Evolutionary conservation across 2,888 invertebrate species (phyloP).

Genomic region (Branchipolynoe longqiensis): DNA sequence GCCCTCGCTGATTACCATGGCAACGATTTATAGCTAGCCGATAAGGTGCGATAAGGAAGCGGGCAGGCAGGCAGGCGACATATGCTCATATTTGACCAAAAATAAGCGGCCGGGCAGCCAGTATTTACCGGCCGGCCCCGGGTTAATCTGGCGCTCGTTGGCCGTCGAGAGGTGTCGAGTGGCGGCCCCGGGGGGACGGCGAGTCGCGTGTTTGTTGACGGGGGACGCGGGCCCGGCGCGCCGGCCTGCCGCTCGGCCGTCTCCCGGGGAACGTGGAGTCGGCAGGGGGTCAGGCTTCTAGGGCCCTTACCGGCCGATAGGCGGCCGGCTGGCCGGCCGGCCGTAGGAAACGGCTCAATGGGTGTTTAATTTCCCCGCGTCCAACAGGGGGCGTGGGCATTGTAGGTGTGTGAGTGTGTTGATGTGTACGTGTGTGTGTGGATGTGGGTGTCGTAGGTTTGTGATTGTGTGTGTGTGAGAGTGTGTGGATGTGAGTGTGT

Average conservation of each 20-base stretch:
- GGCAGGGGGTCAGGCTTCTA: slow-evolving; percentile 13
- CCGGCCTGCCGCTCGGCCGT: slow-evolving; percentile 45
- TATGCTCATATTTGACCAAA: slow-evolving; percentile 57
- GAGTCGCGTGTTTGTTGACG: slow-evolving; percentile 38
- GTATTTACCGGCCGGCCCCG: slow-evolving; percentile 21
- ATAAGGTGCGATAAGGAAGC: slow-evolving; percentile 39
- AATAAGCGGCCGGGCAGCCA: slow-evolving; percentile 30
- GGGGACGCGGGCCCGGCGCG: slow-evolving; percentile 49
- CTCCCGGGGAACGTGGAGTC: slow-evolving; percentile 36
- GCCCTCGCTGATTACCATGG: slow-evolving; percentile 46
- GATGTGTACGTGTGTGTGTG: no score
- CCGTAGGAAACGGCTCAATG: slow-evolving; percentile 32
- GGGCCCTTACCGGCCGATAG: no score
- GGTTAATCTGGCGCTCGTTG: slow-evolving; percentile 47
- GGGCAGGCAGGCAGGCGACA: slow-evolving; percentile 40
- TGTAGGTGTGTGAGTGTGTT: no score
- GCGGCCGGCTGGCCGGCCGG: no score
- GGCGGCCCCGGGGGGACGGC: slow-evolving; percentile 8
- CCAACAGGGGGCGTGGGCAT: no score
- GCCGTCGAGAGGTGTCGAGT: slow-evolving; percentile 13
- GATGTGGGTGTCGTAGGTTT: no score
- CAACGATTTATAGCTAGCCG: slow-evolving; percentile 42
- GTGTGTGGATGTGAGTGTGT: no score
- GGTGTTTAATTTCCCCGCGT: slow-evolving; percentile 53
- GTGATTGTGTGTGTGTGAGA: no score